phyloP scores from a whole-genome alignment of 1,140 invertebrate genomes.

The Cyclargus thomasi region DNA sequence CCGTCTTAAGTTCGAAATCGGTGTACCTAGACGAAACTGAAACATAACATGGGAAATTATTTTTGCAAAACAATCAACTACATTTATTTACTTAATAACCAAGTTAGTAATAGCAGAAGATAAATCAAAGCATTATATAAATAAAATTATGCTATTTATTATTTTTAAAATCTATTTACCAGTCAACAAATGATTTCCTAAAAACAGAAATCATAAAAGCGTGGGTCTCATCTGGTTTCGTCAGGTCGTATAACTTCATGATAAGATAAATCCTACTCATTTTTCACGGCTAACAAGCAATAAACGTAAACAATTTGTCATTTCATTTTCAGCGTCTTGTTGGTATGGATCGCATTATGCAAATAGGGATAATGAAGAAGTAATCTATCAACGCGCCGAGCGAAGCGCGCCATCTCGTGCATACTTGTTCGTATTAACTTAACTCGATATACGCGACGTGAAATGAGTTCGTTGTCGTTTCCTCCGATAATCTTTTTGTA shows the following conservation, averaged over 20 bases:
- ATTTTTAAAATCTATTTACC: too few species aligned
- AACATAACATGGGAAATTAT: background rate
- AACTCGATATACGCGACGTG: constrained; percentile 13
- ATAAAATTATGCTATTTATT: too few species aligned
- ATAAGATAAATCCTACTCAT: constrained; percentile 9
- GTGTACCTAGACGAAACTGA: background rate
- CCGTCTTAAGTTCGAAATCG: background rate
- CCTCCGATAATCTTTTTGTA: background rate
- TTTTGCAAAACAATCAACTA: too few species aligned
- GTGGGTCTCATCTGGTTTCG: background rate
- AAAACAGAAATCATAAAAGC: background rate
- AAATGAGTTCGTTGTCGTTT: background rate
- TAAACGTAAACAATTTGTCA: constrained; percentile 17
- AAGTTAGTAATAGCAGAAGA: too few species aligned
- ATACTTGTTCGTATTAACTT: constrained; percentile 10
- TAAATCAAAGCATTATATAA: too few species aligned
- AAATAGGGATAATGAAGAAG: constrained; percentile 33
- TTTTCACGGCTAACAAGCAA: constrained; percentile 12
- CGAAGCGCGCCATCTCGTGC: constrained; percentile 16
- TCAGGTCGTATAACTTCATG: background rate
- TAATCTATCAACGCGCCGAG: constrained; percentile 33
- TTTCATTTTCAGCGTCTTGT: constrained; percentile 19
- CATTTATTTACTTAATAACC: too few species aligned
- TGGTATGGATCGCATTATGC: constrained; percentile 34
- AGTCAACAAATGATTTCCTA: background rate